Evolutionary conservation across 2,797 vertebrate genomes (phyloP), one percentile per base, ranked within the genome.

Genomic region (Tapera naevia): DNA sequence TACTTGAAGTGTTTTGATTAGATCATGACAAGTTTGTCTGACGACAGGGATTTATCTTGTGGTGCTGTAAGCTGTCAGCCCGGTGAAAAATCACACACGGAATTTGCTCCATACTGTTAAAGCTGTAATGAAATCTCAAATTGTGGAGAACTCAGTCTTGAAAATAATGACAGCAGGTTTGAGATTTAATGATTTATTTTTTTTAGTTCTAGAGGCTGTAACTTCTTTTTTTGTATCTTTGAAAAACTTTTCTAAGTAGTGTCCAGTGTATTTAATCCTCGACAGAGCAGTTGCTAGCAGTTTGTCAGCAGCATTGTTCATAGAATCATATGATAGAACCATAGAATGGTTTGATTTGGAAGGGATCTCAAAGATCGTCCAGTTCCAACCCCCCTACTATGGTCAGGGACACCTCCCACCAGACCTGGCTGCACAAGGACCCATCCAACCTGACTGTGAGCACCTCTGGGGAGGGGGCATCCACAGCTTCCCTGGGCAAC

Each of bases 1-100:
- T 53, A 22, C 83, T 96, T 96, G 95, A 97, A 97, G 62, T 96
- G 95, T 97, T 97, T 95, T 96, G 95, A 96, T 96, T 95, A 95
- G 88, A 57, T 91, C 71, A 57, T 96, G 96, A 96, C 96, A 94
- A 87, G 86, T 97, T 96, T 90, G 83, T 94, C 81, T 95, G 94
- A 96, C 37, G 89, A 76, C 61, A 58, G 86, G 89, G 76, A 95
- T 94, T 92, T 94, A 90, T 94, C 95, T 93, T 91, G 80, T 30
- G 13, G 41, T 82, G 89, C 89, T 88, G 67, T 94, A 88, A 94
- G 91, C 94, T 96, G 93, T 95, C 95, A 96, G 95, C 80, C 67
- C 56, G 54, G 80, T 3, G 76, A 76, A 92, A 92, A 92, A 92
- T 97, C 91, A 66, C 88, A 94, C 85, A 57, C 94, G 83, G 45